Evolutionary conservation across 2,797 vertebrate genomes (phyloP).

Genomic region (Podarcis siculus): DNA sequence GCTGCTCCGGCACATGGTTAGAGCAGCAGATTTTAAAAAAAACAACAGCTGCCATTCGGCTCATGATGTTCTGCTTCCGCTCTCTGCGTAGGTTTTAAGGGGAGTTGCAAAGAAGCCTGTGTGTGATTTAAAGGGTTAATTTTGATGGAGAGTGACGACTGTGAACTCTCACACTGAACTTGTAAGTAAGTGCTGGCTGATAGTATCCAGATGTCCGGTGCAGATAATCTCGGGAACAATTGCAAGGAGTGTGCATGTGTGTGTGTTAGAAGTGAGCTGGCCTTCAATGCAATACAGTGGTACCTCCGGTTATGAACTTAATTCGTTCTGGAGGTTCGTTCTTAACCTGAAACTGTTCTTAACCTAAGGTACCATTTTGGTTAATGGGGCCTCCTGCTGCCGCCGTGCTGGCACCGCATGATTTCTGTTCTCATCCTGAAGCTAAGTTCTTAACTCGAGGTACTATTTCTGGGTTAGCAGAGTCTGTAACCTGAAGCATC

Average conservation of each 20-base stretch:
- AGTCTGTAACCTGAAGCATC: too few relatives aligned
- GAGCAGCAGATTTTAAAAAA: background rate
- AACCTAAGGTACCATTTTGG: too few relatives aligned
- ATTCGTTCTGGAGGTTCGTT: too few relatives aligned
- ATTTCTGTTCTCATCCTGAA: too few relatives aligned
- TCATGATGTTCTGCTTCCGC: background rate
- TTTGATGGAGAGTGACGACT: background rate
- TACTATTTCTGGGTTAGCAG: too few relatives aligned
- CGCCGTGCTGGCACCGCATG: too few relatives aligned
- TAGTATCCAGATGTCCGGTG: constrained; percentile 9
- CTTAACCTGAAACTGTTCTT: too few relatives aligned
- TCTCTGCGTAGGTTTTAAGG: background rate
- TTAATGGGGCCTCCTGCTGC: too few relatives aligned
- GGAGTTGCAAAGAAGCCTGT: background rate
- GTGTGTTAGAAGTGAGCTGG: background rate
- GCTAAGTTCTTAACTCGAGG: too few relatives aligned
- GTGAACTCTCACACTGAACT: constrained; percentile 7
- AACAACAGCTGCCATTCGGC: background rate
- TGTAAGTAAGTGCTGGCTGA: constrained; percentile 21
- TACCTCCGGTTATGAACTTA: too few relatives aligned
- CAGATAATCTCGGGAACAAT: background rate
- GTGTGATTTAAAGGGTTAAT: background rate
- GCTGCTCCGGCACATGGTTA: background rate
- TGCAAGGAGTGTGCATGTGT: background rate
- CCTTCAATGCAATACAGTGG: too few relatives aligned